Evolutionary conservation across 2,113 vertebrate species (phyloP).

Genomic region (Ictalurus furcatus): DNA sequence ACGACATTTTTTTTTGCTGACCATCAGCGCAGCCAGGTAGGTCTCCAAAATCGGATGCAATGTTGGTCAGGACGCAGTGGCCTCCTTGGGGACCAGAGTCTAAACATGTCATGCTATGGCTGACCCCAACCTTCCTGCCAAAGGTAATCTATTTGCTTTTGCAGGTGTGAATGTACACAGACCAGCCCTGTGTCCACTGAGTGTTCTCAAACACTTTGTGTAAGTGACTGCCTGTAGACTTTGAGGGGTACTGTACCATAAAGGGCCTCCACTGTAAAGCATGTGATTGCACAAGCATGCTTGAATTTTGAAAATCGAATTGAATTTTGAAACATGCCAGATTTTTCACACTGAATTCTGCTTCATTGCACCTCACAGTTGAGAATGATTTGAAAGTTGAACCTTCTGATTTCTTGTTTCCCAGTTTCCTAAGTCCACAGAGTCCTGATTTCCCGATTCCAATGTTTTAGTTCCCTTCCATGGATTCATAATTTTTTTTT

Average conservation of each 20-base stretch:
- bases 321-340: too few relatives aligned
- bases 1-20: background rate
- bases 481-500: background rate
- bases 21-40: background rate
- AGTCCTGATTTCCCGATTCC: background rate
- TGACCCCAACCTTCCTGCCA: background rate
- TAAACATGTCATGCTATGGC: background rate
- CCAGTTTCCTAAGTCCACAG: background rate
- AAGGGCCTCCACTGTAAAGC: background rate
- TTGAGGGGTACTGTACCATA: background rate
- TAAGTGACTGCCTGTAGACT: background rate
- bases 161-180: background rate
- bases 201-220: background rate
- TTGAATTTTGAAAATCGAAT: too few relatives aligned
- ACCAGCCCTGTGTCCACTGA: background rate
- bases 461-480: background rate
- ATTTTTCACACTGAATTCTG: background rate
- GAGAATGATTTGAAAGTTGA: background rate
- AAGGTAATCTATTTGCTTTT: background rate
- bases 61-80: background rate
- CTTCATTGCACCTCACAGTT: background rate
- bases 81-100: background rate
- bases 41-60: background rate
- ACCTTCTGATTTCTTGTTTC: background rate
- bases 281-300: background rate